Conservation (phyloP, 2,888 invertebrate species). For the Melangyna quadrimaculata region DNA sequence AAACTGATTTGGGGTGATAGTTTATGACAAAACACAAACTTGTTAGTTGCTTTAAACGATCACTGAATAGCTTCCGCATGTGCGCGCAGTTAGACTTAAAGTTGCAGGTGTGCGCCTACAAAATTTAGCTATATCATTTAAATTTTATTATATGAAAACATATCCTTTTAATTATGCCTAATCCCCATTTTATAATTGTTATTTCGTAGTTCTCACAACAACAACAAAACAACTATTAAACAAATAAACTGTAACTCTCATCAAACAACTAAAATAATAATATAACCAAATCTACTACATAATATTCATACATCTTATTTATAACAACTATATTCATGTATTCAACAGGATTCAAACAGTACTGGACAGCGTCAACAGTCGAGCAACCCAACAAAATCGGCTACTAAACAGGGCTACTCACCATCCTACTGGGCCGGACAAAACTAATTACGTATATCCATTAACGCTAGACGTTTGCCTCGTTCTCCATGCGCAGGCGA, state of each 20-base stretch:
- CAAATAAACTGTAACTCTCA: neutral
- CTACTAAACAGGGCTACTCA: constrained; percentile 80
- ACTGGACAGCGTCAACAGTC: constrained; percentile 81
- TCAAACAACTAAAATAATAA: constrained; percentile 1
- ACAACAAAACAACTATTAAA: neutral
- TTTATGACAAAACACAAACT: no score
- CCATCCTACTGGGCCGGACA: constrained; percentile 81
- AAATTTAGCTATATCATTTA: no score
- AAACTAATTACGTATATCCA: constrained; percentile 77
- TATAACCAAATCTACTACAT: neutral
- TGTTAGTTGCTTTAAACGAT: no score
- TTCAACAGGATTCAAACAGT: constrained; percentile 81
- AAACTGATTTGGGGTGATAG: no score
- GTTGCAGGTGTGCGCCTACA: no score
- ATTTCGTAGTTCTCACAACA: neutral
- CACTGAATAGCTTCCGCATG: no score
- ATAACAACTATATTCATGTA: neutral
- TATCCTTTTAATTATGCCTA: no score
- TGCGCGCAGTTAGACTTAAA: no score
- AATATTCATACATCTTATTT: neutral
- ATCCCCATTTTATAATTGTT: neutral
- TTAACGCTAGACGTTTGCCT: constrained; percentile 27
- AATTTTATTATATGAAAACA: no score
- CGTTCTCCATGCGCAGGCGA: constrained; percentile 8
- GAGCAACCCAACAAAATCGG: constrained; percentile 81